These are phyloP conservation scores for Podargus strigoides DNA, from an alignment of 2,797 vertebrate genomes.

Conservation along the genomic window DNA sequence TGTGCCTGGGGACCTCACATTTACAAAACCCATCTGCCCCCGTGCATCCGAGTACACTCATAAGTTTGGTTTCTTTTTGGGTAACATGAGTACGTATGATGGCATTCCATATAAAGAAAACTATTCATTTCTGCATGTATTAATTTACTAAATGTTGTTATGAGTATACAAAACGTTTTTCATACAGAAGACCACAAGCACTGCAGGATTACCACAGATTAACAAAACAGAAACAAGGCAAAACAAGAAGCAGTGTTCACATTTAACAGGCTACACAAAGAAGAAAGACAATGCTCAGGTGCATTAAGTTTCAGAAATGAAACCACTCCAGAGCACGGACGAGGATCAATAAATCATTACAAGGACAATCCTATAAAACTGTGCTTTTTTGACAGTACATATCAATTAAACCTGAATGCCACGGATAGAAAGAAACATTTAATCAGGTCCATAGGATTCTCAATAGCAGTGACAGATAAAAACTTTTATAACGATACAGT, in stretches of 20 bases:
- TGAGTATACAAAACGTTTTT: accelerated
- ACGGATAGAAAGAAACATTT: not conserved
- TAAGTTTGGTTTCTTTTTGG: not conserved
- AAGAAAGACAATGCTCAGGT: not conserved
- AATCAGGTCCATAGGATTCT: not conserved
- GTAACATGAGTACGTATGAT: not conserved
- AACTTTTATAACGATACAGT: not conserved
- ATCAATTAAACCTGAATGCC: not conserved
- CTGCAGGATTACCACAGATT: not conserved
- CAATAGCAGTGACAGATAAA: not conserved
- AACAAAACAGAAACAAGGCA: not conserved
- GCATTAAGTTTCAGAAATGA: not conserved
- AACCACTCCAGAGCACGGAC: not conserved
- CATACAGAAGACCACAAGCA: not conserved
- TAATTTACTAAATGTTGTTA: not conserved
- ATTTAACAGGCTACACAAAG: not conserved
- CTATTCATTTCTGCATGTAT: not conserved
- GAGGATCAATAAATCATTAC: not conserved
- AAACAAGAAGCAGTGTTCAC: not conserved
- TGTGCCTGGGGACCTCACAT: not conserved
- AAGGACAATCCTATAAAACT: not conserved
- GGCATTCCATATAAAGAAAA: not conserved
- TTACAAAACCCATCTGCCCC: not conserved
- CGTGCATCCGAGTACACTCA: not conserved
- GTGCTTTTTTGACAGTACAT: not conserved